Conservation (phyloP, 1,140 invertebrate species). For the Sesamia nonagrioides region DNA sequence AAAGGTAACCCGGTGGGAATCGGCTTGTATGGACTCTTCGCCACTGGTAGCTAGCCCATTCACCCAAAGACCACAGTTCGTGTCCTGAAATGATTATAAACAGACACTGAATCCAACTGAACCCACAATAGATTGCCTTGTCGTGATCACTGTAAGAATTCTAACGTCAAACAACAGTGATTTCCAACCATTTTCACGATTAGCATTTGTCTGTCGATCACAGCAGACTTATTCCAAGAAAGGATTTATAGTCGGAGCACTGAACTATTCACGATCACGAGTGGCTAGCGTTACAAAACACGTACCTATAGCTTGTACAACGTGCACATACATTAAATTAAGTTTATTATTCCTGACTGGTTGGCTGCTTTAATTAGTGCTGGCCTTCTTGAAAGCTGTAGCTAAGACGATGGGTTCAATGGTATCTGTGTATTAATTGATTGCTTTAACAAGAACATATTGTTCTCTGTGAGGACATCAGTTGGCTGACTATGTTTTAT, state of each 20-base stretch:
- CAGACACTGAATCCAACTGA: constrained; percentile 28
- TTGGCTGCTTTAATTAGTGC: constrained; percentile 22
- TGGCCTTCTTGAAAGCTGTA: constrained; percentile 7
- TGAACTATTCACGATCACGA: constrained; percentile 40
- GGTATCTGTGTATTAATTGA: background rate
- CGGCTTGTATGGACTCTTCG: too few species aligned
- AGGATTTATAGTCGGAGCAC: constrained; percentile 34
- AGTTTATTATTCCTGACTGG: constrained; percentile 34
- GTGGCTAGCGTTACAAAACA: constrained; percentile 6
- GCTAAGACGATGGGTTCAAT: background rate
- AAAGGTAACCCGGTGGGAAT: too few species aligned
- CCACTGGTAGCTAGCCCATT: background rate
- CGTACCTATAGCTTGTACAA: background rate
- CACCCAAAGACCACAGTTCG: background rate
- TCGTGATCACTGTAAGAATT: constrained; percentile 39
- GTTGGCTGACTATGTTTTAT: too few species aligned
- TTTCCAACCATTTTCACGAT: constrained; percentile 36
- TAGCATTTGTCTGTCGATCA: constrained; percentile 39
- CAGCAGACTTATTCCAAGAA: constrained; percentile 36
- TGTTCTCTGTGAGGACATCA: background rate
- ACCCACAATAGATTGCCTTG: constrained; percentile 15
- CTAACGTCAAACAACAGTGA: constrained; percentile 35
- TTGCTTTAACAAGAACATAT: background rate
- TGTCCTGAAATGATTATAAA: constrained; percentile 32
- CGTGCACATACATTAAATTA: constrained; percentile 11